Evolutionary conservation across 92 coral and sea anemone genomes (phyloP), one percentile per base, ranked within the genome.

Genomic region (Epizoanthus rinbou): DNA sequence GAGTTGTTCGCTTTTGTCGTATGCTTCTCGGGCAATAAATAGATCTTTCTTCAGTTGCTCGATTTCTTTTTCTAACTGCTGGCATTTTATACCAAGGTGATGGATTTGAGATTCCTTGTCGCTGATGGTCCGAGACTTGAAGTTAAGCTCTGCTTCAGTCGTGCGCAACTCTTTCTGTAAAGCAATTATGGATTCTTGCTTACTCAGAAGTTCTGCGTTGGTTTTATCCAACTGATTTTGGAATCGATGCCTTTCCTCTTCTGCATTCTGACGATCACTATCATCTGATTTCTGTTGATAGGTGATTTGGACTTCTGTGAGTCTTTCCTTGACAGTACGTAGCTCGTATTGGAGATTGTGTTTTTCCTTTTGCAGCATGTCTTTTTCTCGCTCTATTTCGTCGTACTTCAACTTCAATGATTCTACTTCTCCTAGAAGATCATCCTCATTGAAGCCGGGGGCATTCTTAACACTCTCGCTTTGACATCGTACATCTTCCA

Each of bases 141-240:
- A 86, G 18, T 92, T 90, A 41, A 90, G 85, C 60, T 94, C 98
- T 5, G 94, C 91, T 41, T 85, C 88, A 4, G 82, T 64, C 14
- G 88, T 79, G 23, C 99, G 90, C 43, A 92, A 79, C 37, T 97
- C 98, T 80, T 92, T 97, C 85, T 97, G 97, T 15, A 92, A 83
- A 37, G 88, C 86, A 43, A 89, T 88, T 54, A 97, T 94, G 54
- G 83, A 87, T 69, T 97, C 99, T 83, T 97, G 93, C 67, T 95
- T 95, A 85, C 85, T 89, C 59, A 88, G 84, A 35, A 92, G 89
- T 45, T 97, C 98, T 47, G 75, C 87, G 84, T 94, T 97, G 56
- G 97, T 88, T 85, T 97, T 92, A 19, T 97, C 97, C 58, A 97
- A 85, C 75, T 97, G 98, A 33, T 89, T 86, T 58, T 89, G 94